phyloP scores from a whole-genome alignment of 1,140 invertebrate species.

The Cydia amplana region DNA sequence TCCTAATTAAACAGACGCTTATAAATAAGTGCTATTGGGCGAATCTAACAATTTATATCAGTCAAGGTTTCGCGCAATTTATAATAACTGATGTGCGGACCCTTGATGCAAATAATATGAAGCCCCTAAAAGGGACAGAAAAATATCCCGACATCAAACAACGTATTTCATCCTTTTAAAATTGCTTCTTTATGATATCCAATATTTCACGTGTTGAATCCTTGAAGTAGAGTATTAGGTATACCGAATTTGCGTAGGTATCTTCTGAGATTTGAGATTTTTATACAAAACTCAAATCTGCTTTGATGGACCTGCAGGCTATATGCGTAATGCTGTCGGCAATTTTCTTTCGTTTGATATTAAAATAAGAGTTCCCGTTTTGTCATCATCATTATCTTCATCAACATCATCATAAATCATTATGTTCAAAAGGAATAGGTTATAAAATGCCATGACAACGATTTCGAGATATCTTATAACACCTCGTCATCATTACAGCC shows the following conservation, averaged over 20 bases:
- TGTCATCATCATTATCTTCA: neutral
- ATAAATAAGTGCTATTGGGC: neutral
- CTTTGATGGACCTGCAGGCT: neutral
- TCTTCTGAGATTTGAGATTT: neutral
- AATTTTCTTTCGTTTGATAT: neutral
- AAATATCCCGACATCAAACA: conserved; percentile 23
- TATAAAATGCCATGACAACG: too few relatives aligned
- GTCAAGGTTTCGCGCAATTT: conserved; percentile 6
- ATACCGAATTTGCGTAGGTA: neutral
- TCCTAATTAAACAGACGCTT: neutral
- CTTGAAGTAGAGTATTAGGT: neutral
- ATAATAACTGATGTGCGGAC: conserved; percentile 27
- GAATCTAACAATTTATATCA: conserved; percentile 17
- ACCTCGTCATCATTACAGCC: too few relatives aligned
- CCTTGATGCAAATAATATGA: conserved; percentile 19
- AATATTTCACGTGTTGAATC: conserved; percentile 30
- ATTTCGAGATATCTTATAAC: too few relatives aligned
- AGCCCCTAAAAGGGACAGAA: conserved; percentile 9
- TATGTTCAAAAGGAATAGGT: too few relatives aligned
- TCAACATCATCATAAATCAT: neutral
- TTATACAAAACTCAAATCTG: neutral
- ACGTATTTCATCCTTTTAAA: conserved; percentile 21
- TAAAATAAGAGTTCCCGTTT: neutral
- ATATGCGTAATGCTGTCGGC: neutral
- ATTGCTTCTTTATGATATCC: conserved; percentile 20